These are phyloP conservation scores for Ceratosolen fusciceps DNA, from an alignment of 1,140 invertebrate genomes.

Conservation along the genomic window DNA sequence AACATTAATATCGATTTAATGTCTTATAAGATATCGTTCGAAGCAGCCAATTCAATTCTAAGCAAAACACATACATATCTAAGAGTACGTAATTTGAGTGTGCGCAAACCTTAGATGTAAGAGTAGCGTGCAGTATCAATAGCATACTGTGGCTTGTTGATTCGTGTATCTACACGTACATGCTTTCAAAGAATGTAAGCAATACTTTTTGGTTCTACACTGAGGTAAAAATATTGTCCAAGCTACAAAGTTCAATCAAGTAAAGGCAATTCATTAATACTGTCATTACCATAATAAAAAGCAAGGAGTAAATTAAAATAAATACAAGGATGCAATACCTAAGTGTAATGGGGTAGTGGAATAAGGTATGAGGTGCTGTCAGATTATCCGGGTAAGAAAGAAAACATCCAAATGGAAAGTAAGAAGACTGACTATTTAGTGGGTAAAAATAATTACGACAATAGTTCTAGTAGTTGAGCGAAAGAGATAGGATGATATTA, in stretches of 20 bases:
- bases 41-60: conserved; percentile 36
- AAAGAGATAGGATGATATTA: conserved; percentile 30
- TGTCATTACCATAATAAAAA: background rate
- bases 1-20: conserved; percentile 4
- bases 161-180: background rate
- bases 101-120: conserved; percentile 5
- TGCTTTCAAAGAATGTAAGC: background rate
- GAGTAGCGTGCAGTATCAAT: conserved; percentile 2
- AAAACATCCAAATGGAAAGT: background rate
- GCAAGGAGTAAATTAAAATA: background rate
- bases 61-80: conserved; percentile 7
- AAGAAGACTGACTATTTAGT: background rate
- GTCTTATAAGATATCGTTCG: conserved; percentile 18
- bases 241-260: conserved; percentile 15
- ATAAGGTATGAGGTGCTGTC: background rate
- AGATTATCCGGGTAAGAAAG: background rate
- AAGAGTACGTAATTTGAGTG: background rate
- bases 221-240: background rate
- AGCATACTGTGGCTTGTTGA: conserved; percentile 29
- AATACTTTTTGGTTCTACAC: background rate
- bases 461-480: no score
- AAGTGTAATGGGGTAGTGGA: background rate
- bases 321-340: conserved; percentile 13
- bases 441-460: no score
- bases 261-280: background rate